Evolutionary conservation across 2,888 invertebrate species (phyloP), one percentile per base, ranked within the genome.

Genomic region (Pherbina coryleti): DNA sequence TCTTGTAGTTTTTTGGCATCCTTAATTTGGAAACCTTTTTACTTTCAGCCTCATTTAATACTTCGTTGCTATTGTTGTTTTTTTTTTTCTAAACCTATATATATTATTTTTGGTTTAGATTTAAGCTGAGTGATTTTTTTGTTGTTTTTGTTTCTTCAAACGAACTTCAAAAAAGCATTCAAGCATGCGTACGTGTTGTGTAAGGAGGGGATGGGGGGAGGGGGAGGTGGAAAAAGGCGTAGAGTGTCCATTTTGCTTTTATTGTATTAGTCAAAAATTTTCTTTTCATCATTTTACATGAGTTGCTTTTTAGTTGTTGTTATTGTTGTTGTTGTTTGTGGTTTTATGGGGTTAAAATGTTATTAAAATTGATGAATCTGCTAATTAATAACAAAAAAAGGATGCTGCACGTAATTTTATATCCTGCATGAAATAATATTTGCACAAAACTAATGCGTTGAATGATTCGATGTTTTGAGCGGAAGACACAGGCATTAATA

Each of bases 341-440:
- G 17, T 62, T 25, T 11, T 60, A 34, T 37, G 80, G 80, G 81
- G 80, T 75, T 77, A 79, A 85, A 86, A 86, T 86, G 80, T 84
- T 86, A 87, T 87, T 87, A 88, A 87, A 87, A 87, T 87, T 87
- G 87, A 87, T 87, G 87, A 88, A 87, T 88, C 83, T 82, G 85
- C 86, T 88, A 87, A 88, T 87, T 88, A 86, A 85, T 84, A 83
- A 81, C 81, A 82, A 82, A 80, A n/a, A 81, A 80, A 72, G 62
- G 31, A 57, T 28, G 51, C 22, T 70, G 62, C 70, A 34, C 55
- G 22, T 37, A 34, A 34, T 11, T 66, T 34, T 34, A 34, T 34
- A 31, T 19, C 66, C 66, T 9, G 34, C 66, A 31, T 14, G 19
- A 55, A 22, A 55, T 34, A 55, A 55, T 28, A 25, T 28, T 37